Conservation (phyloP, 2,888 invertebrate species). For the Ferrisia virgata region DNA sequence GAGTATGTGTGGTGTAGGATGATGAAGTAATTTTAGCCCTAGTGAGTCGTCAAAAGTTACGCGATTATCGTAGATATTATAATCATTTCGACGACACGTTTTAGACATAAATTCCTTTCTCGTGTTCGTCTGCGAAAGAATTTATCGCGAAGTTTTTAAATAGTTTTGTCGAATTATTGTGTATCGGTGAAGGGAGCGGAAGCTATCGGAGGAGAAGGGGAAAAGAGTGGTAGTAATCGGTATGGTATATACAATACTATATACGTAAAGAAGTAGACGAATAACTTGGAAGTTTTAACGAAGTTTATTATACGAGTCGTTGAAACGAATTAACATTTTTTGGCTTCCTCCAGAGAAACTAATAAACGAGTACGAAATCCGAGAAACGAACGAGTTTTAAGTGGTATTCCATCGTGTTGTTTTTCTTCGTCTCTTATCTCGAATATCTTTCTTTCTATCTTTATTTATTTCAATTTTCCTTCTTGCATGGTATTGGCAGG, state of each 20-base stretch:
- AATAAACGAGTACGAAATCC: not conserved
- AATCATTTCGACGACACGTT: not conserved
- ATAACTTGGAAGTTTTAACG: not conserved
- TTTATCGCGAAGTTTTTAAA: constrained; percentile 4
- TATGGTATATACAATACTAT: not conserved
- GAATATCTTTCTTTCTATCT: too few relatives aligned
- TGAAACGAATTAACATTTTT: constrained; percentile 12
- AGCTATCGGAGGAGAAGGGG: too few relatives aligned
- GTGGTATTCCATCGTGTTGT: not conserved
- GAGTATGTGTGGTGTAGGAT: too few relatives aligned
- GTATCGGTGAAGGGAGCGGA: too few relatives aligned
- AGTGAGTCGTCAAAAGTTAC: not conserved
- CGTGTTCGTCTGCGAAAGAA: not conserved
- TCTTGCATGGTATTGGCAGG: too few relatives aligned
- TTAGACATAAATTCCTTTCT: not conserved
- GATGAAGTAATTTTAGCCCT: too few relatives aligned
- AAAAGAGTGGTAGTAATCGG: not conserved
- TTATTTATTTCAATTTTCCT: too few relatives aligned
- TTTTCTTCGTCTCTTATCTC: not conserved
- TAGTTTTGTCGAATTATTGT: not conserved
- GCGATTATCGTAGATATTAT: not conserved
- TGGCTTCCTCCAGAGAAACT: not conserved
- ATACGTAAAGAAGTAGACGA: too few relatives aligned
- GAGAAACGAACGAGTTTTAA: not conserved
- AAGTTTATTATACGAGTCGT: not conserved